phyloP scores from a whole-genome alignment of 1,140 invertebrate genomes.

The Lordiphosa collinella region DNA sequence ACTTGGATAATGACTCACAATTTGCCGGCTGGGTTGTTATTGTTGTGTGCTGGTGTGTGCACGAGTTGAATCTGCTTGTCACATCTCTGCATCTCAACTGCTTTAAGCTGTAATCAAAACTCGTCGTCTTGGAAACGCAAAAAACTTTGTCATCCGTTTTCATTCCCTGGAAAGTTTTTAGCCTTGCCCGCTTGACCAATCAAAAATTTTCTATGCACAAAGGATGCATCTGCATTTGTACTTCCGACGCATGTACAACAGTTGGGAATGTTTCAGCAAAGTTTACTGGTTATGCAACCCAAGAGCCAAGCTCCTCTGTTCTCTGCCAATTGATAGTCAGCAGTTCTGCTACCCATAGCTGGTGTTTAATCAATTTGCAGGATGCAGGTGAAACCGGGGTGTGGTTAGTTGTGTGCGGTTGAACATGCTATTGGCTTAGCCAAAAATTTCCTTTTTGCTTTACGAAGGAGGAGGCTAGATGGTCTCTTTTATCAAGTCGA shows the following conservation, averaged over 20 bases:
- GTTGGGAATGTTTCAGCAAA: not conserved
- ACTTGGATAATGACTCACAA: too few relatives aligned
- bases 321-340: too few relatives aligned
- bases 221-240: not conserved
- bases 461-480: too few relatives aligned
- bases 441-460: too few relatives aligned
- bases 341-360: too few relatives aligned
- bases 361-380: too few relatives aligned
- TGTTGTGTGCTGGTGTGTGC: slow-evolving; percentile 4
- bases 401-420: too few relatives aligned
- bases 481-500: slow-evolving; percentile 9
- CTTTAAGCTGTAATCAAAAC: slow-evolving; percentile 15
- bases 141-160: slow-evolving; percentile 1
- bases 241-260: too few relatives aligned
- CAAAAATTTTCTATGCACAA: slow-evolving; percentile 29
- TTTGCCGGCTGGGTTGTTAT: not conserved
- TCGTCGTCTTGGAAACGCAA: slow-evolving; percentile 22
- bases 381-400: too few relatives aligned
- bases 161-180: slow-evolving; percentile 20
- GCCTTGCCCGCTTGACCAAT: slow-evolving; percentile 23
- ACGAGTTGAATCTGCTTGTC: slow-evolving; percentile 6
- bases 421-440: too few relatives aligned
- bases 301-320: too few relatives aligned
- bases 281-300: not conserved
- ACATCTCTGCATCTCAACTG: slow-evolving; percentile 4